Evolutionary conservation across 2,113 vertebrate species (phyloP).

Genomic region (Daboia siamensis): DNA sequence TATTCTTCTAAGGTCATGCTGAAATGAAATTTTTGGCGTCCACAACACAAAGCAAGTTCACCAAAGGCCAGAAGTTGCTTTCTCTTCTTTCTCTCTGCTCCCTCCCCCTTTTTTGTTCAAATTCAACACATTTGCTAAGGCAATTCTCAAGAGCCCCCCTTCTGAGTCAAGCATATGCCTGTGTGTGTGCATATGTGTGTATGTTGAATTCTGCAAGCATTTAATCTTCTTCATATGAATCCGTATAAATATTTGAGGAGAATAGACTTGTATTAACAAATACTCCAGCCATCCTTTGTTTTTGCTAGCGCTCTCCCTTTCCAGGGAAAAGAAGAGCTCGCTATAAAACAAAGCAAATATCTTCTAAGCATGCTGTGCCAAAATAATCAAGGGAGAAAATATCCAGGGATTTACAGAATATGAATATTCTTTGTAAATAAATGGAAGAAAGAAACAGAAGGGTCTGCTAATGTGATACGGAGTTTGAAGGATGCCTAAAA

Average conservation of each 20-base stretch:
- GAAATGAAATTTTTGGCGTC: conserved; percentile 76
- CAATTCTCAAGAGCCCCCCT: conserved; percentile 67
- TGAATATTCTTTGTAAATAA: conserved; percentile 66
- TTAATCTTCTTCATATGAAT: conserved; percentile 72
- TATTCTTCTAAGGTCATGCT: conserved; percentile 79
- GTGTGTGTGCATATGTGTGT: conserved; percentile 54
- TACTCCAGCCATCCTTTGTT: conserved; percentile 67
- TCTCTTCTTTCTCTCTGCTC: conserved; percentile 65
- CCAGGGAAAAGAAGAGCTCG: conserved; percentile 63
- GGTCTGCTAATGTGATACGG: conserved; percentile 12
- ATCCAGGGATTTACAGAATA: conserved; percentile 66
- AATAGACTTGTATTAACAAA: conserved; percentile 65
- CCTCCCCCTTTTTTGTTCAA: neutral
- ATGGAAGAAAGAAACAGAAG: conserved; percentile 37
- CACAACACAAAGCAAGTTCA: conserved; percentile 68
- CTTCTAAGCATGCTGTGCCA: conserved; percentile 61
- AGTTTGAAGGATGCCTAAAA: conserved; percentile 33
- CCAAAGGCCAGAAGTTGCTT: conserved; percentile 69
- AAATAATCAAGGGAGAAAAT: conserved; percentile 70
- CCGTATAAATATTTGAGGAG: conserved; percentile 73
- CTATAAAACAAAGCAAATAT: conserved; percentile 74
- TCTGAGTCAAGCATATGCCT: conserved; percentile 69
- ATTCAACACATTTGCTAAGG: conserved; percentile 70
- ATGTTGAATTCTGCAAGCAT: conserved; percentile 65
- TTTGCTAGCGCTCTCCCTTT: conserved; percentile 65